phyloP scores from a whole-genome alignment of 2,797 vertebrate species.

The Okamejei kenojei region DNA sequence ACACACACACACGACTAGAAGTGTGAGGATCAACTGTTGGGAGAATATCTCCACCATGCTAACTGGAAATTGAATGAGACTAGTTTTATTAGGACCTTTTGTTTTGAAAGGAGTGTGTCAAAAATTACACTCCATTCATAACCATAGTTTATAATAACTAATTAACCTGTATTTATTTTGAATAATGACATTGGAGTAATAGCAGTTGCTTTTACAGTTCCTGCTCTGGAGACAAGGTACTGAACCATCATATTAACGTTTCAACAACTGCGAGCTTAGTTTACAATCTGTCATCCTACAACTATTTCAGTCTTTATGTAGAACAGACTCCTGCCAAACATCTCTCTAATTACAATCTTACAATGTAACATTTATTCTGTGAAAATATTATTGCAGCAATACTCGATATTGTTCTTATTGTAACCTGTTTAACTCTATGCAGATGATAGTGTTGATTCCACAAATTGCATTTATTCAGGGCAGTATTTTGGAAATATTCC shows the following conservation, averaged over 20 bases:
- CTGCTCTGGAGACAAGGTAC: not conserved
- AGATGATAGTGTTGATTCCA: not conserved
- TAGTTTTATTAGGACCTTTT: not conserved
- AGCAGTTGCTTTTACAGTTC: not conserved
- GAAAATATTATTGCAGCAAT: constrained; percentile 1
- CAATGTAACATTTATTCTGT: not conserved
- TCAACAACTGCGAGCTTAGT: not conserved
- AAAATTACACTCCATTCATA: not conserved
- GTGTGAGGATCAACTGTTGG: not conserved
- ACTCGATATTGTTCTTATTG: not conserved
- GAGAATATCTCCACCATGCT: not conserved
- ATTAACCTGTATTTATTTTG: not conserved
- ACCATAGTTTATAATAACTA: not conserved
- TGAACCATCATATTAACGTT: constrained; percentile 6
- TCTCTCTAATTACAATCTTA: constrained; percentile 15
- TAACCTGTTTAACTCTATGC: not conserved
- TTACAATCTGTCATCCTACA: not conserved
- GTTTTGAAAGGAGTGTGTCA: not conserved
- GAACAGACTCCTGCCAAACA: not conserved
- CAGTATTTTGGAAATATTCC: not conserved
- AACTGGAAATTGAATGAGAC: not conserved
- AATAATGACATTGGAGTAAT: not conserved
- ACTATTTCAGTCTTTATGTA: not conserved
- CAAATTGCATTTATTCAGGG: not conserved
- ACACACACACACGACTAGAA: no score